A percentile compares a stretch with the other conserved stretches of the same genome.
Evolutionary conservation across 2,888 invertebrate species (phyloP).

Genomic region (Bellardia pandia): DNA sequence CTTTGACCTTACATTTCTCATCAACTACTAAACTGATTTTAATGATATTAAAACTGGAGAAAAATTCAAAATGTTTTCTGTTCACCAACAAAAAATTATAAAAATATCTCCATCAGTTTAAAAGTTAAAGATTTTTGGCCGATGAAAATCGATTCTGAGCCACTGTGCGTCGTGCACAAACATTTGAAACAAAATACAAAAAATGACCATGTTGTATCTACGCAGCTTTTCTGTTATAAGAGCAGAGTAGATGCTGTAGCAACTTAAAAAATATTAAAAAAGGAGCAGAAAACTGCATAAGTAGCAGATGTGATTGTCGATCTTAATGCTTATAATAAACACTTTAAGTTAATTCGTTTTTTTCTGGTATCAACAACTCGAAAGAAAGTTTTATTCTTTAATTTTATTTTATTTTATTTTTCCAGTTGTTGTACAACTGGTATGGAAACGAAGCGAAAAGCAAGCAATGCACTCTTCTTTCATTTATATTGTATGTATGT

Average conservation of each 20-base stretch:
- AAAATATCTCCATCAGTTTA: too few species aligned
- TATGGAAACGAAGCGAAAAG: conserved; percentile 18
- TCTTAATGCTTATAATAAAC: conserved; percentile 83
- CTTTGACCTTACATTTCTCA: too few species aligned
- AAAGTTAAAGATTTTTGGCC: too few species aligned
- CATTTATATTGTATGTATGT: not conserved
- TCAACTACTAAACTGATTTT: too few species aligned
- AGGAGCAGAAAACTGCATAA: conserved; percentile 28
- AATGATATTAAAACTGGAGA: too few species aligned
- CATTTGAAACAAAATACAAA: not conserved
- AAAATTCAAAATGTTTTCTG: too few species aligned
- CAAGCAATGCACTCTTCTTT: conserved; percentile 10
- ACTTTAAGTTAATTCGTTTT: conserved; percentile 83
- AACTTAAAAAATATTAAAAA: conserved; percentile 24
- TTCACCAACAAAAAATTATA: too few species aligned
- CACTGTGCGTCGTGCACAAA: not conserved
- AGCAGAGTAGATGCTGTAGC: not conserved
- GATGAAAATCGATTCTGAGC: too few species aligned
- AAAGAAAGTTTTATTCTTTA: conserved; percentile 62
- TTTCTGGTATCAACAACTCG: conserved; percentile 59
- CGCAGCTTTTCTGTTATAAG: not conserved
- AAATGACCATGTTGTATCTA: not conserved
- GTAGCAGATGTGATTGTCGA: conserved; percentile 76
- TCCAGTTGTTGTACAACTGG: conserved; percentile 50
- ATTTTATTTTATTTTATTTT: conserved; percentile 46